These are phyloP conservation scores for Phodopus roborovskii DNA, from an alignment of 2,113 vertebrate genomes.

Conservation along the genomic window DNA sequence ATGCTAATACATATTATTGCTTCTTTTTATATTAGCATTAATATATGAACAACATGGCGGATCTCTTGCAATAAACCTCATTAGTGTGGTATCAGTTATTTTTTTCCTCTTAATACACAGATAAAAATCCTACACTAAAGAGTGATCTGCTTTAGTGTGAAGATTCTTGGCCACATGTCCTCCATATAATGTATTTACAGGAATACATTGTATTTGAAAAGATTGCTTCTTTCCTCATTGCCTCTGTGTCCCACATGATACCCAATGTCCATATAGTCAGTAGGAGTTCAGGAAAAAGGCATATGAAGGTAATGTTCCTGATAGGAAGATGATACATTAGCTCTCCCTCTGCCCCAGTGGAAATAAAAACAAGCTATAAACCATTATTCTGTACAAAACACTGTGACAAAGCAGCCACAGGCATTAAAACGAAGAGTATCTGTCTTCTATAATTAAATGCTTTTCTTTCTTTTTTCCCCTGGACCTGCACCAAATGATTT, in stretches of 20 bases:
- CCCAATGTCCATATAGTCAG: background rate
- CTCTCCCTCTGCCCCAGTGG: background rate
- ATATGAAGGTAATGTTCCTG: conserved; percentile 41
- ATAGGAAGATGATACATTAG: conserved; percentile 66
- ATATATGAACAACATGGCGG: background rate
- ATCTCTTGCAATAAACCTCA: background rate
- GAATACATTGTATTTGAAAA: conserved; percentile 39
- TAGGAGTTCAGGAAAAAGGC: conserved; percentile 57
- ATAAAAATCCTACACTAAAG: background rate
- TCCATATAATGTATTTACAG: background rate
- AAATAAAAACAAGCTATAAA: conserved; percentile 50
- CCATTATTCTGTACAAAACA: conserved; percentile 80
- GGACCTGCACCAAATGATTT: conserved; percentile 63
- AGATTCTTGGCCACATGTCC: background rate
- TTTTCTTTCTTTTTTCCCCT: background rate
- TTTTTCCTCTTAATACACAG: background rate
- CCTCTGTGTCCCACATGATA: background rate
- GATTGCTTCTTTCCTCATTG: background rate
- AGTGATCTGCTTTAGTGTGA: background rate
- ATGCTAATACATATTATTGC: background rate
- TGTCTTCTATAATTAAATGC: conserved; percentile 82
- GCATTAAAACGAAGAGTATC: conserved; percentile 82
- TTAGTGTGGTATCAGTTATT: rapidly evolving
- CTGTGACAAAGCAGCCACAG: conserved; percentile 79
- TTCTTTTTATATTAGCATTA: background rate